Percentiles rank a stretch among this genome's conserved stretches.
Conservation (phyloP, 2,113 vertebrate species). For the Petaurus breviceps region DNA sequence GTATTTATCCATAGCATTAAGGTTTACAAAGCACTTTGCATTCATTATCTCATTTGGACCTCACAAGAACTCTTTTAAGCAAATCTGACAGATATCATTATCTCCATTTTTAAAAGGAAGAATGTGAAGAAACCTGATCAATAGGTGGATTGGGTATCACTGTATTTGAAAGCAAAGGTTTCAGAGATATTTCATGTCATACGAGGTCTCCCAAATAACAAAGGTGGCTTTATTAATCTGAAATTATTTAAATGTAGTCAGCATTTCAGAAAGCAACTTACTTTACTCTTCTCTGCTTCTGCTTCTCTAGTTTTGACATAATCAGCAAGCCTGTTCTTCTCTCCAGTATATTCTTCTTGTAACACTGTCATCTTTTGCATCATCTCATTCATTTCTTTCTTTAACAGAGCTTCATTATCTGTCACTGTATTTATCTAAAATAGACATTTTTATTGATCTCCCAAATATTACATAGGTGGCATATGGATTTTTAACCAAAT, state of each 20-base stretch:
- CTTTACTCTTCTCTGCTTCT: conserved; percentile 75
- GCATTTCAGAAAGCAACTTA: conserved; percentile 63
- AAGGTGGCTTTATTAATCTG: neutral
- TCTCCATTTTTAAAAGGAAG: neutral
- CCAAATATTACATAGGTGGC: neutral
- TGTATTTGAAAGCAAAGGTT: conserved; percentile 15
- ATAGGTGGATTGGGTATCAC: neutral
- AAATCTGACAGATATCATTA: neutral
- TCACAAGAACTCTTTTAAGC: neutral
- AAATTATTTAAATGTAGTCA: neutral
- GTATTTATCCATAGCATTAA: neutral
- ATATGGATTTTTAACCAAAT: neutral
- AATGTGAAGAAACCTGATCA: neutral
- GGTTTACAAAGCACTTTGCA: neutral
- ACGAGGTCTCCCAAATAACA: neutral
- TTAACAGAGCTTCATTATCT: conserved; percentile 68
- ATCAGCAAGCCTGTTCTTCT: conserved; percentile 80
- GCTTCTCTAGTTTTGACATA: conserved; percentile 71
- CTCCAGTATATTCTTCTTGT: conserved; percentile 76
- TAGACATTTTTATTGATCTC: conserved; percentile 17
- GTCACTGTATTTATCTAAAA: conserved; percentile 82
- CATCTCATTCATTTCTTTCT: conserved; percentile 70
- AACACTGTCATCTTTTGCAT: conserved; percentile 66
- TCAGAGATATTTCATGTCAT: neutral
- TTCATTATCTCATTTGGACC: neutral